phyloP scores from a whole-genome alignment of 2,888 invertebrate species.

The Heteropelma amictum region DNA sequence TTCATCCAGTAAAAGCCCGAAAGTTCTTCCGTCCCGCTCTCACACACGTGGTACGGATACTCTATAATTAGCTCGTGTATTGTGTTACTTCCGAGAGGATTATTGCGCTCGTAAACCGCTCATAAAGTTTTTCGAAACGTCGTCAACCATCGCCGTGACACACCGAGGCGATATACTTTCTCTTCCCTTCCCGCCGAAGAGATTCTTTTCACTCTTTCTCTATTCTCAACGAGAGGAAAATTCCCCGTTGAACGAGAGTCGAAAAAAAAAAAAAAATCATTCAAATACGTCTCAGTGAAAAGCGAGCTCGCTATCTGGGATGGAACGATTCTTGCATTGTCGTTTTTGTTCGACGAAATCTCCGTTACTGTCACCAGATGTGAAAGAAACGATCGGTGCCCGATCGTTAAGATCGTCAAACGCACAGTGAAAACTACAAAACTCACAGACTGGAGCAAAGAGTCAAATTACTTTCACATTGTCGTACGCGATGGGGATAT shows the following conservation, averaged over 20 bases:
- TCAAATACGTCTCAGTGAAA: too few species aligned
- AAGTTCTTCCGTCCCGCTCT: constrained; percentile 47
- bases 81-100: constrained; percentile 74
- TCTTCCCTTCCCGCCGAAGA: not conserved
- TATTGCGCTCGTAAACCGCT: constrained; percentile 72
- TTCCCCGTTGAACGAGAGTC: too few species aligned
- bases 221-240: not conserved
- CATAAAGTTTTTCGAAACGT: constrained; percentile 67
- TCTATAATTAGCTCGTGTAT: constrained; percentile 75
- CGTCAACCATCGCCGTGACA: constrained; percentile 39
- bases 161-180: not conserved
- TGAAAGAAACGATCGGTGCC: too few species aligned
- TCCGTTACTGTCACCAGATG: too few species aligned
- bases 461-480: constrained; percentile 61
- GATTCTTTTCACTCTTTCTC: not conserved
- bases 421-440: constrained; percentile 1
- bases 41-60: constrained; percentile 41
- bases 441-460: constrained; percentile 8
- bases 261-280: too few species aligned
- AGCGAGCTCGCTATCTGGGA: too few species aligned
- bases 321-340: too few species aligned
- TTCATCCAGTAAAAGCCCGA: constrained; percentile 59
- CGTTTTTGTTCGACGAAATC: too few species aligned
- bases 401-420: too few species aligned
- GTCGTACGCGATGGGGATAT: constrained; percentile 42